Evolutionary conservation across 1,140 invertebrate species (phyloP).

Genomic region (Chironomus tepperi): DNA sequence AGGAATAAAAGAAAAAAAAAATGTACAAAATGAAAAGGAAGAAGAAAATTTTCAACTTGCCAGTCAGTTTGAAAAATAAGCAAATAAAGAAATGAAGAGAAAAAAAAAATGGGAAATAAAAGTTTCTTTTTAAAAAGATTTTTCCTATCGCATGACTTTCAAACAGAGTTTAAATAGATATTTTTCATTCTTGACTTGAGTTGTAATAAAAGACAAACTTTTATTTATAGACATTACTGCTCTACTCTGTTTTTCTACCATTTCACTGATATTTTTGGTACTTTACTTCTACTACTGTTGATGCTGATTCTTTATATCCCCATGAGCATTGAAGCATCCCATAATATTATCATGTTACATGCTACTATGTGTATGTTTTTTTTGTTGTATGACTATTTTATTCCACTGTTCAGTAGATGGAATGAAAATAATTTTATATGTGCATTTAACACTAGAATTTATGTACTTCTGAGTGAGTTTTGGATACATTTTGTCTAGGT

Average conservation of each 20-base stretch:
- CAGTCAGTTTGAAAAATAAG: neutral
- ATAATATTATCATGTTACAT: neutral
- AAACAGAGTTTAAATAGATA: conserved; percentile 19
- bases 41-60: neutral
- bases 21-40: no score
- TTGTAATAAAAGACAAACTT: neutral
- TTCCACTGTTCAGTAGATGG: no score
- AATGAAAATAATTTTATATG: no score
- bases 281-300: neutral
- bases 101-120: neutral
- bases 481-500: no score
- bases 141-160: neutral
- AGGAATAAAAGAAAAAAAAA: no score
- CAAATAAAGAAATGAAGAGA: neutral
- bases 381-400: no score
- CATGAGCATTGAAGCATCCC: conserved; percentile 4
- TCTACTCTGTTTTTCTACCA: neutral
- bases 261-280: neutral
- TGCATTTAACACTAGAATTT: no score
- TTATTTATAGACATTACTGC: conserved; percentile 20
- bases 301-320: neutral
- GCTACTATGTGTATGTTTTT: no score
- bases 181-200: conserved; percentile 22
- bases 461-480: no score
- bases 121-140: neutral